Percentiles rank a stretch among this genome's conserved stretches.
Evolutionary conservation across 2,888 invertebrate genomes (phyloP).

Genomic region (Elmis aenea): DNA sequence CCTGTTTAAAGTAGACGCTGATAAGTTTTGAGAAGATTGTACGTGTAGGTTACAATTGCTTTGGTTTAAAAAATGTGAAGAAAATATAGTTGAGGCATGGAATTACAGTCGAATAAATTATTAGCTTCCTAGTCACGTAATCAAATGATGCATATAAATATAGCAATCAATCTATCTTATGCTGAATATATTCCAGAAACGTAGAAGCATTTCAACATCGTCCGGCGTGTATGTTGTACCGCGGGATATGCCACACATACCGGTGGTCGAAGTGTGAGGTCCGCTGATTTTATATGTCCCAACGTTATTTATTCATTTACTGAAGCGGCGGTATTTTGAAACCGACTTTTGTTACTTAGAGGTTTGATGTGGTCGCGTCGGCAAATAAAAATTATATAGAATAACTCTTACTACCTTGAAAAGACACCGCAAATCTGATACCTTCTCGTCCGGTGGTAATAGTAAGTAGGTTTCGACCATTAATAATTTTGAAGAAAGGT

Average conservation of each 20-base stretch:
- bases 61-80: too few species aligned
- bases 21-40: too few species aligned
- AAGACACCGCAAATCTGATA: too few species aligned
- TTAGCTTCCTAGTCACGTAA: slow-evolving; percentile 7
- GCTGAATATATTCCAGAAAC: slow-evolving; percentile 12
- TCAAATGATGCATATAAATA: slow-evolving; percentile 8
- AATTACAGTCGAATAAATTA: slow-evolving; percentile 12
- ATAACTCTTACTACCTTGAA: too few species aligned
- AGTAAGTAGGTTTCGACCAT: too few species aligned
- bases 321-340: slow-evolving; percentile 17
- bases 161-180: slow-evolving; percentile 10
- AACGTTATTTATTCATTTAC: slow-evolving; percentile 21
- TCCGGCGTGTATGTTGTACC: slow-evolving; percentile 13
- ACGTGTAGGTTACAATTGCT: too few species aligned
- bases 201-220: slow-evolving; percentile 13
- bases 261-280: slow-evolving; percentile 24
- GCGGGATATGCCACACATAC: slow-evolving; percentile 17
- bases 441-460: too few species aligned
- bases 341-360: slow-evolving; percentile 10
- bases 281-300: slow-evolving; percentile 19
- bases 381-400: slow-evolving; percentile 9
- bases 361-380: neutral
- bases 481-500: too few species aligned
- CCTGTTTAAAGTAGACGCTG: too few species aligned
- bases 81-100: too few species aligned